Evolutionary conservation across 2,888 invertebrate genomes (phyloP), one percentile per base, ranked within the genome.

Genomic region (Altica lythri): DNA sequence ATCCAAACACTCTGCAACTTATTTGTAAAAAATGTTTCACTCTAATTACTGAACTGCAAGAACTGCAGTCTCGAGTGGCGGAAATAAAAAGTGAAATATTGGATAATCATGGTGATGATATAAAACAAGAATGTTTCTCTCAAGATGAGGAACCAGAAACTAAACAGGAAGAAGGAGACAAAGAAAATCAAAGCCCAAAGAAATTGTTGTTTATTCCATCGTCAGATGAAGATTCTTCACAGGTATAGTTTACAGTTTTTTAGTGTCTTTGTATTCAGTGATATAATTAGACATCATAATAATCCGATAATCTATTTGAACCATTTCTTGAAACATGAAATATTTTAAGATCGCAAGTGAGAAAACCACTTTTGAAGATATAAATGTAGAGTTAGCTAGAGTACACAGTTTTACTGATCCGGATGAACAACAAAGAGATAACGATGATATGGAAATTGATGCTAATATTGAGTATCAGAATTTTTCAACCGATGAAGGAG

Each of bases 1-100:
- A 80, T 1, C 74, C 71, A 29, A 79, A 79, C 0, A 84, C 85
- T 55, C 80, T 83, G 0, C 76, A 76, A 40, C 72, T 83, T 12
- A 69, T 89, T 2, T 90, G 89, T 71, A 85, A 83, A 68, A 86
- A 86, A 64, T 90, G 89, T 70, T 82, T 79, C 61, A 83, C 83
- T 67, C 68, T 81, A 4, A 80, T 85, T 42, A 76, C 81, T 13
- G 86, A 88, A 73, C 82, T 83, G 60, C 85, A 86, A 56, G 80
- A 81, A 47, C 69, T 85, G 32, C 79, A 83, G 68, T 75, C 72
- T 14, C 65, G 81, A 71, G 48, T 82, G 52, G 67, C 71, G 3
- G 79, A 81, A 64, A 74, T 83, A 6, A 83, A 80, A 64, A 63
- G 71, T 37, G 81, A 83, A 62, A 68, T 85, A n/a, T 71, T 75